Conservation (phyloP, 2,797 vertebrate species). For the Gambelia wislizenii region DNA sequence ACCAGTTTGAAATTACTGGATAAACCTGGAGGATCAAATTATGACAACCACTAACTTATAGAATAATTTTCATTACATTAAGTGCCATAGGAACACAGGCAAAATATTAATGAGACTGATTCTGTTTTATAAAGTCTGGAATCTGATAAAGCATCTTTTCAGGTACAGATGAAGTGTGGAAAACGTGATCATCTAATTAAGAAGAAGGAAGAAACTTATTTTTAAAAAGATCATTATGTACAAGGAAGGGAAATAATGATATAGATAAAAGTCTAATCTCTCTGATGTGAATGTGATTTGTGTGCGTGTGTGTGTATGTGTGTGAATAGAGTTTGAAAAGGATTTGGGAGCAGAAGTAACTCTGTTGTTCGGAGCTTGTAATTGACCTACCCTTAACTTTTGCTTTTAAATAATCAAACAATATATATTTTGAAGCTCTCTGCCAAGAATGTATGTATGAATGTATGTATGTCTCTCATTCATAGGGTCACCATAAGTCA, state of each 20-base stretch:
- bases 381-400: constrained; percentile 34
- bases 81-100: not conserved
- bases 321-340: constrained; percentile 3
- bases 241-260: not conserved
- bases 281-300: constrained; percentile 24
- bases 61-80: not conserved
- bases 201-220: no score
- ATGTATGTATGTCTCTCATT: no score
- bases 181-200: not conserved
- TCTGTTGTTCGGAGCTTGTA: constrained; percentile 2
- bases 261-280: not conserved
- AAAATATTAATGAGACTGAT: not conserved
- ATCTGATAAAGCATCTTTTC: not conserved
- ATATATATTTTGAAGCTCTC: constrained; percentile 16
- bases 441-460: constrained; percentile 13
- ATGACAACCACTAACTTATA: no score
- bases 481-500: no score
- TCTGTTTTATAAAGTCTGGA: not conserved
- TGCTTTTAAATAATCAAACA: constrained; percentile 34
- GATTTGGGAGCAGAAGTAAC: not conserved
- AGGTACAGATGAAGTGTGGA: not conserved
- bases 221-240: no score
- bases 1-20: no score
- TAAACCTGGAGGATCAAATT: no score
- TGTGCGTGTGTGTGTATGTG: not conserved